A percentile compares a stretch with the other conserved stretches of the same genome.
Conservation (phyloP, 2,797 vertebrate species). For the Alfaro cultratus region DNA sequence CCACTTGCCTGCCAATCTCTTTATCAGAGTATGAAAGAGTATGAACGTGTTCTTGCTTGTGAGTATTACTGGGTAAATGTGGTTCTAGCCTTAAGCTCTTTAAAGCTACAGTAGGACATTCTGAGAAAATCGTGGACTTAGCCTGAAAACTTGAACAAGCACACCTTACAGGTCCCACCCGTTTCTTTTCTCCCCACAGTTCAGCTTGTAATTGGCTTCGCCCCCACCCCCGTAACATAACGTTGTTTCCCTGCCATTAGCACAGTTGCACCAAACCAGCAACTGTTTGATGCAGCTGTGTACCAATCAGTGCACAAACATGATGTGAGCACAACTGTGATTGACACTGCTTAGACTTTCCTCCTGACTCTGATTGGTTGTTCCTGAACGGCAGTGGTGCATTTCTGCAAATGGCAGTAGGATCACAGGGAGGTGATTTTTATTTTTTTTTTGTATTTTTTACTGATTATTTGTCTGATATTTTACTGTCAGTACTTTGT, state of each 20-base stretch:
- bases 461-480: not conserved
- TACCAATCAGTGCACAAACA: no score
- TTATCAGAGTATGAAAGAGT: not conserved
- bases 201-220: not conserved
- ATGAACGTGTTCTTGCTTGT: not conserved
- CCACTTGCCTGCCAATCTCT: not conserved
- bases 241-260: not conserved
- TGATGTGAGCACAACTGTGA: not conserved
- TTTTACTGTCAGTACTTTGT: not conserved
- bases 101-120: not conserved
- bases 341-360: not conserved
- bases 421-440: no score
- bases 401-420: not conserved
- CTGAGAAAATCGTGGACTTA: not conserved
- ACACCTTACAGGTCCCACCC: not conserved
- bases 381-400: not conserved
- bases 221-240: not conserved
- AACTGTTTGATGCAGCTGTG: not conserved
- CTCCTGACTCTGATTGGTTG: not conserved
- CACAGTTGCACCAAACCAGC: not conserved
- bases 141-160: not conserved
- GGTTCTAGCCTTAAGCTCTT: not conserved
- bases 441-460: no score
- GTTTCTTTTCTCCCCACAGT: not conserved
- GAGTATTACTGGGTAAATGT: not conserved